Base-by-base conservation (phyloP, 2,888 invertebrate genomes). In the Dryobota labecula region DNA sequence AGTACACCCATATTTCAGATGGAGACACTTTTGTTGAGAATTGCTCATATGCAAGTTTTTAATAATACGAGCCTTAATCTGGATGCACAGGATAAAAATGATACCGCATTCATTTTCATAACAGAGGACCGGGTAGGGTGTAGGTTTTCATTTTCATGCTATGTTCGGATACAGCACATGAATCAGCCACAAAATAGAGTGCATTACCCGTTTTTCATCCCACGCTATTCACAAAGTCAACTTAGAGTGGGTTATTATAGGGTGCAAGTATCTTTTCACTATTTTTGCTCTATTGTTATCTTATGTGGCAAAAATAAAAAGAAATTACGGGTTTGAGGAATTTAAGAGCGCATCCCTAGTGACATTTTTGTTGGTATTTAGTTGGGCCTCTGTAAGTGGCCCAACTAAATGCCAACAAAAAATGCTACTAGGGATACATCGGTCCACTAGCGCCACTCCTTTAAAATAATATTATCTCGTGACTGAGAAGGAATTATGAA, bases 101-200 rank as follows among this genome's bases (percentile, higher is more conserved):
- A 60, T 49, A 27, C 33, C 15, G n/a, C 60, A 80, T 80, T 75
- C 51, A 62, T 80, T 47, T 76, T 47, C 51, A 62, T 62, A 76
- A 76, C 53, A 53, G 57, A 38, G 47, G 2, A 36, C 41, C 47
- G 57, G 20, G 15, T 53, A 68, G 58, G 53, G 30, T 63, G 38
- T 57, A 53, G 36, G 58, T 56, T 62, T 65, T 51, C 54, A 58
- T 82, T 62, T 69, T 47, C 51, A 54, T 60, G 36, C 61, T 65
- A 67, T 77, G 54, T 76, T 81, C 76, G 81, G 77, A 67, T 73
- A 75, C 69, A 81, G 62, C 69, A 27, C 77, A 78, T 82, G 73
- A 82, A 78, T 78, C 82, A 82, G 15, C 49, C 49, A 68, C 77
- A 77, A 77, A 77, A 77, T 80, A 76, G 69, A 79, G 79, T 78